Evolutionary conservation across 2,888 invertebrate species (phyloP).

Genomic region (Agonopterix subpropinquella): DNA sequence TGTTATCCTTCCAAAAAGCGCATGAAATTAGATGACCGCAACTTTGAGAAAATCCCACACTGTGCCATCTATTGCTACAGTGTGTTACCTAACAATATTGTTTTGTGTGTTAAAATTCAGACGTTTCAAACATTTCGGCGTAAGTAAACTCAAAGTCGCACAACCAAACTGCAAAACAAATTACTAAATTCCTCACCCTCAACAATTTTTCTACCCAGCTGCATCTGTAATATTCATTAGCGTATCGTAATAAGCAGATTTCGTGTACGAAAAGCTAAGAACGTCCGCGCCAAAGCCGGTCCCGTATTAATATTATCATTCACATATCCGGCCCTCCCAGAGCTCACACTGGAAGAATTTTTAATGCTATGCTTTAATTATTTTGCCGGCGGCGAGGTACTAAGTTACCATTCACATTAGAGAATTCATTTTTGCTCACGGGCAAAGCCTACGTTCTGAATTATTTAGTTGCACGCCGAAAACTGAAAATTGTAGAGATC

Average conservation of each 20-base stretch:
- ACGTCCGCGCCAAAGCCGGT: conserved; percentile 25
- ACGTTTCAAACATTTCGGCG: no score
- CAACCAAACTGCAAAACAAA: no score
- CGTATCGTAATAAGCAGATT: conserved; percentile 34
- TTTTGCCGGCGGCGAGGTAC: conserved; percentile 56
- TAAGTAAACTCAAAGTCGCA: no score
- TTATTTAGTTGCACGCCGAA: conserved; percentile 59
- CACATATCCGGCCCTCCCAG: conserved; percentile 62
- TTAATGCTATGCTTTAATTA: conserved; percentile 74
- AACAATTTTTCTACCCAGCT: neutral
- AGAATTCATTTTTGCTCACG: conserved; percentile 67
- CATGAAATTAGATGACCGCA: no score
- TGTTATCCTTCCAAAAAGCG: no score
- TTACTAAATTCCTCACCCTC: no score
- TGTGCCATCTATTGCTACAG: no score
- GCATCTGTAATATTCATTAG: conserved; percentile 5
- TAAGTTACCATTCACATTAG: conserved; percentile 74
- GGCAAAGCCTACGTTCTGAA: conserved; percentile 40
- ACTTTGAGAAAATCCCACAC: no score
- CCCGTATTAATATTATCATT: conserved; percentile 68
- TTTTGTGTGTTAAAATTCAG: no score
- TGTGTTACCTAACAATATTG: no score
- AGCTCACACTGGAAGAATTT: conserved; percentile 69
- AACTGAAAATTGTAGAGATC: conserved; percentile 55
- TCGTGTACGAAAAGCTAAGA: conserved; percentile 31